phyloP scores from a whole-genome alignment of 1,140 invertebrate genomes.

The Drosophila sp. region DNA sequence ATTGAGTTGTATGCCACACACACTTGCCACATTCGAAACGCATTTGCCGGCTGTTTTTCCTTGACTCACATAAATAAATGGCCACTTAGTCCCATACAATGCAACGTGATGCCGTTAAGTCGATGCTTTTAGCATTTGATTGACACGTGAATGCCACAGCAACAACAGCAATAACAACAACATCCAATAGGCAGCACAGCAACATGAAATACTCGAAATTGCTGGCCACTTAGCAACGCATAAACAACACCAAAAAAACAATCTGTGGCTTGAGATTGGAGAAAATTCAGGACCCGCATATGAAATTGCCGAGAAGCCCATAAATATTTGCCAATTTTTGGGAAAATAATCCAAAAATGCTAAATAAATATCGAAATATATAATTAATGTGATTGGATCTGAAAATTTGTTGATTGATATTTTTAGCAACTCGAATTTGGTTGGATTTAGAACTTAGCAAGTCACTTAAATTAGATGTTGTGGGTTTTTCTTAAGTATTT shows the following conservation, averaged over 20 bases:
- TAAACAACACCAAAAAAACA: constrained; percentile 29
- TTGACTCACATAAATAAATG: constrained; percentile 43
- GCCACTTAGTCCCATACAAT: constrained; percentile 50
- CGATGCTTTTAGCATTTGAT: constrained; percentile 69
- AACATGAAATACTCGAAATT: constrained; percentile 44
- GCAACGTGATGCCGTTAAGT: constrained; percentile 51
- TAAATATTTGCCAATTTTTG: too few species aligned
- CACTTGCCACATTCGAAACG: constrained; percentile 22
- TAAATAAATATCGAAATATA: constrained; percentile 16
- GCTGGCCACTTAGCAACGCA: constrained; percentile 50
- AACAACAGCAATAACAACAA: constrained; percentile 16
- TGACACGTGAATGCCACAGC: constrained; percentile 47
- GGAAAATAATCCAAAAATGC: constrained; percentile 17
- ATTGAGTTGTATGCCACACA: constrained; percentile 56
- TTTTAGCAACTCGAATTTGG: too few species aligned
- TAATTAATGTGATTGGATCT: background rate
- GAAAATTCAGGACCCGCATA: background rate
- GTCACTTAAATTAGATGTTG: too few species aligned
- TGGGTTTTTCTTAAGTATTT: too few species aligned
- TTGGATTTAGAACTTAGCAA: too few species aligned
- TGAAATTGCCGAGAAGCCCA: background rate
- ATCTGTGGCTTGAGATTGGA: too few species aligned
- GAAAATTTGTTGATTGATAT: too few species aligned
- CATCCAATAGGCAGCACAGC: background rate
- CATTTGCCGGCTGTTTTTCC: constrained; percentile 36